Base-by-base conservation (phyloP, 1,140 invertebrate genomes). In the Trichonephila inaurata region DNA sequence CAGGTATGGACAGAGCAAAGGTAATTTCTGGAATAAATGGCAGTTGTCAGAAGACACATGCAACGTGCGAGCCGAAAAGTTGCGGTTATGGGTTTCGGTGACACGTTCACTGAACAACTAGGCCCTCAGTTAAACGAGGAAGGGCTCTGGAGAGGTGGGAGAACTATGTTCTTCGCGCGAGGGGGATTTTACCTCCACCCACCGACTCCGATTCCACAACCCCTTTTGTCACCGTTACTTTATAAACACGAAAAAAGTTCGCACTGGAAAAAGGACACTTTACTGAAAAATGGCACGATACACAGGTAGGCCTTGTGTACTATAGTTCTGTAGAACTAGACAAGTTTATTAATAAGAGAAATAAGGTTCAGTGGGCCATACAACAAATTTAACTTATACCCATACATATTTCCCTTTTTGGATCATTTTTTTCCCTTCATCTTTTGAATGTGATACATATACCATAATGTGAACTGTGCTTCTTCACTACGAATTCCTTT, bases 91-190 rank as follows among this genome's bases (percentile, higher is more conserved):
- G 69, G 69, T 72, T 24, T 72, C 69, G 69, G 69, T 72, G 69
- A n/a, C 66, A 28, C 40, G 58, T 10, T 60, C 58, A 44, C 58
- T 72, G 28, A 24, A 72, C n/a, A 72, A 28, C 24, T 33, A 72
- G 69, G 28, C 28, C 69, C 69, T 28, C n/a, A 72, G 69, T 28
- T 24, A 72, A 72, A 33, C 69, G 69, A 72, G 69, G 69, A 28
- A 72, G 69, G 24, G 28, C 14, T 72, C n/a, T 72, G 69, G 69
- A 72, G 69, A 72, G 69, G 69, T 72, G 69, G 69, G 24, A 72
- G 92, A 93, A 93, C 92, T 33, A 93, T 93, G 92, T 93, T 93
- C 92, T 93, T 93, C 92, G 92, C 85, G 10, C 92, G 86, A 88
- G 92, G 92, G 24, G 92, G 85, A 81, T 87, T 87, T 62, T 61